A percentile compares a stretch with the other conserved stretches of the same genome.
Evolutionary conservation across 1,140 invertebrate species (phyloP).

Genomic region (Halesus radiatus): DNA sequence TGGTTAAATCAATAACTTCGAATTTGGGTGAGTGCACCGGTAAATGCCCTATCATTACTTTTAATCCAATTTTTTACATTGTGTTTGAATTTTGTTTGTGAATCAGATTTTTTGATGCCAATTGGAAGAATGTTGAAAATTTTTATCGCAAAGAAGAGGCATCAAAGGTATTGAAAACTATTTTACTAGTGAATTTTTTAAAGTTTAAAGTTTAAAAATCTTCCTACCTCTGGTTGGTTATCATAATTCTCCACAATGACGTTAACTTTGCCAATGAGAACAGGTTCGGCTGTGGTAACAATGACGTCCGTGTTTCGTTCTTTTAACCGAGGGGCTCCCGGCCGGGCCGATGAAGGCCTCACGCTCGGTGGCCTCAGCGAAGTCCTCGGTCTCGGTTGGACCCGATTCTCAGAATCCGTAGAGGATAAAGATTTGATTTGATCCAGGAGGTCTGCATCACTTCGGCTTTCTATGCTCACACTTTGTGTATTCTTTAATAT

Average conservation of each 20-base stretch:
- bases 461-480: slow-evolving; percentile 38
- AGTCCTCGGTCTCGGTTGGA: slow-evolving; percentile 65
- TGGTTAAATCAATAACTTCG: too few species aligned
- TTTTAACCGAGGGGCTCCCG: slow-evolving; percentile 80
- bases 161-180: too few species aligned
- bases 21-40: too few species aligned
- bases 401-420: slow-evolving; percentile 26
- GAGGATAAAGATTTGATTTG: slow-evolving; percentile 33
- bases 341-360: slow-evolving; percentile 82
- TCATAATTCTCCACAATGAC: slow-evolving; percentile 79
- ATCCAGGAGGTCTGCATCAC: slow-evolving; percentile 41
- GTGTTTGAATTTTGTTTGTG: too few species aligned
- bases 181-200: too few species aligned
- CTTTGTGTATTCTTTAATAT: slow-evolving; percentile 41
- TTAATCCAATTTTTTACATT: too few species aligned
- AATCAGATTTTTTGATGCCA: too few species aligned
- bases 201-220: not conserved
- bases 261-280: slow-evolving; percentile 74
- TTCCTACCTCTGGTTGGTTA: slow-evolving; percentile 53
- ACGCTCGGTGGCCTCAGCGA: slow-evolving; percentile 76
- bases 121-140: too few species aligned
- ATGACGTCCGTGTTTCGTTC: slow-evolving; percentile 72
- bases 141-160: too few species aligned
- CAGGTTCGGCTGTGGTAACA: slow-evolving; percentile 65
- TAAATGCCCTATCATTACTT: too few species aligned